Conservation (phyloP, 2,113 vertebrate species). For the Hassar affinis region DNA sequence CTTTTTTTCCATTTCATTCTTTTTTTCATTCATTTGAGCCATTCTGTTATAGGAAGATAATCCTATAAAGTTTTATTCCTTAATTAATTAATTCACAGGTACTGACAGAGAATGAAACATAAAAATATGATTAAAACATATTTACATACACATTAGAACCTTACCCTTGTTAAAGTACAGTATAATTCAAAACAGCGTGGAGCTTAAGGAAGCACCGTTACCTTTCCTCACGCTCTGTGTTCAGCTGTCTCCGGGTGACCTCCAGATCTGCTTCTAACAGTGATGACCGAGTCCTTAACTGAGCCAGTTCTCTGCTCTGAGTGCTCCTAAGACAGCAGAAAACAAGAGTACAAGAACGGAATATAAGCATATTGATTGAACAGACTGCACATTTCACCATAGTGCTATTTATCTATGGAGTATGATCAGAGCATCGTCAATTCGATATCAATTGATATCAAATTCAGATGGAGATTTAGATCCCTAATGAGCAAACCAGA, state of each 20-base stretch:
- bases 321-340: conserved; percentile 40
- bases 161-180: background rate
- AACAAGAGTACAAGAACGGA: background rate
- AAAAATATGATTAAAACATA: background rate
- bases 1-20: no score
- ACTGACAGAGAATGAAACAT: background rate
- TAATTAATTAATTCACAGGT: background rate
- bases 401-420: background rate
- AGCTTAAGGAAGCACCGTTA: conserved; percentile 36
- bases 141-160: no score
- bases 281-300: conserved; percentile 71
- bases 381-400: background rate
- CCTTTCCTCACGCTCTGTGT: conserved; percentile 78
- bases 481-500: background rate
- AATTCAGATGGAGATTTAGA: no score
- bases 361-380: conserved; percentile 15
- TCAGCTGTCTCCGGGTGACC: conserved; percentile 77
- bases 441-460: background rate
- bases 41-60: background rate
- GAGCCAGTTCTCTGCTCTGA: conserved; percentile 68
- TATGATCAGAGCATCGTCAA: background rate
- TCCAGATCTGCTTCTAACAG: conserved; percentile 74
- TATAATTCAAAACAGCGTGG: background rate
- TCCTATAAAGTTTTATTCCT: background rate
- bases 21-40: no score